Evolutionary conservation across 1,140 invertebrate genomes (phyloP).

Genomic region (Drosophila kikkawai): DNA sequence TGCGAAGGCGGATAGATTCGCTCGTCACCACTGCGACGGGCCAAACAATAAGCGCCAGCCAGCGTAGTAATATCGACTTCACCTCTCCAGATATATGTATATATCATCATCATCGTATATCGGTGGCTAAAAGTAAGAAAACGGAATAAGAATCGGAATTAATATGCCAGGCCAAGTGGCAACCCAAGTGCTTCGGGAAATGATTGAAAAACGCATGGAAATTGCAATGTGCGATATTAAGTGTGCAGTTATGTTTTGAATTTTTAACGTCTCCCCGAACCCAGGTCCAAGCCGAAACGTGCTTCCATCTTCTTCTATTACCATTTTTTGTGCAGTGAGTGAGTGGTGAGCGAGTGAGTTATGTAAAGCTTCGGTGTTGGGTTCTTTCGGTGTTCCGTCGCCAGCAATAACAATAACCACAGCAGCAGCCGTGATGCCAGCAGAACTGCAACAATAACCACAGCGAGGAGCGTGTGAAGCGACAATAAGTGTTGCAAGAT

Average conservation of each 20-base stretch:
- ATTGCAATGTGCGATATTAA: slow-evolving; percentile 33
- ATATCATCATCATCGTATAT: slow-evolving; percentile 19
- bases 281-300: slow-evolving; percentile 23
- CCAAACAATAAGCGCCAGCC: slow-evolving; percentile 52
- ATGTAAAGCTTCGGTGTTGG: slow-evolving; percentile 67
- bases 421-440: slow-evolving; percentile 10
- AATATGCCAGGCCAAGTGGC: slow-evolving; percentile 17
- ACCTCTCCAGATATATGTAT: slow-evolving; percentile 27
- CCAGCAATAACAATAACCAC: slow-evolving; percentile 27
- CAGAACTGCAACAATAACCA: slow-evolving; percentile 30
- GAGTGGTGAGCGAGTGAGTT: slow-evolving; percentile 65
- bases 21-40: slow-evolving; percentile 30
- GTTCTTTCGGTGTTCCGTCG: slow-evolving; percentile 32
- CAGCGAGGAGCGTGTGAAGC: slow-evolving; percentile 39
- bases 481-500: slow-evolving; percentile 46
- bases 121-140: slow-evolving; percentile 21
- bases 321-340: slow-evolving; percentile 50
- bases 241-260: slow-evolving; percentile 58
- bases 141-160: slow-evolving; percentile 24
- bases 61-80: slow-evolving; percentile 63
- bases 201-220: slow-evolving; percentile 52
- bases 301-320: slow-evolving; percentile 22
- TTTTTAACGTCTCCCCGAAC: slow-evolving; percentile 42
- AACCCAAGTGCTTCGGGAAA: slow-evolving; percentile 31
- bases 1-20: slow-evolving; percentile 67